Base-by-base conservation (phyloP, 2,888 invertebrate genomes). In the Acanthosoma haemorrhoidale region DNA sequence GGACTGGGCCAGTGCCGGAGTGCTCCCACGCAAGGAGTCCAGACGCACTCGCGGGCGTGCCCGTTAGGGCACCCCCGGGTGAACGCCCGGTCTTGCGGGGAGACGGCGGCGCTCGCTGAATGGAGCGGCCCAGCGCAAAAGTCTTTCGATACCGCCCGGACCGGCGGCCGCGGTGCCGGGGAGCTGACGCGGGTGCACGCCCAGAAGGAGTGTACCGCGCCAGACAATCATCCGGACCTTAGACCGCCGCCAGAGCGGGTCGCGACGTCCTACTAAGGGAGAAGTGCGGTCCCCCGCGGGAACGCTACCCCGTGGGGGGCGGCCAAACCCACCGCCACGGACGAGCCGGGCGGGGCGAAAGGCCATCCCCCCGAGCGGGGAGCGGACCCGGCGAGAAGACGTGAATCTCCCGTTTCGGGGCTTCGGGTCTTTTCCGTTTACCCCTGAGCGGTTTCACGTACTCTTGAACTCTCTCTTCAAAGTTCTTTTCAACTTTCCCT, bases 401-500 rank as follows among this genome's bases (percentile, higher is more conserved):
- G 64, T 38, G 64, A 38, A 9, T 80, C 81, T 80, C 81, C 80
- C 81, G 43, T 32, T 59, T 16, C 31, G 70, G 39, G 64, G 39
- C 80, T 32, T 83, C n/a, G n/a, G n/a, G n/a, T n/a, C n/a, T n/a
- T n/a, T n/a, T n/a, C n/a, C n/a, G n/a, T n/a, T n/a, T n/a, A n/a
- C n/a, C n/a, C n/a, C n/a, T n/a, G n/a, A n/a, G n/a, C n/a, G n/a
- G n/a, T n/a, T 80, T 80, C 82, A 83, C 82, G 80, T 80, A 79
- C 81, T 82, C 77, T 81, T 82, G 79, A 81, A 82, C 81, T 82
- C 81, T 81, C n/a, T n/a, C n/a, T n/a, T n/a, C n/a, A n/a, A n/a
- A n/a, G n/a, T n/a, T n/a, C n/a, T n/a, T n/a, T n/a, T n/a, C n/a
- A n/a, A n/a, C n/a, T n/a, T n/a, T n/a, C n/a, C n/a, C n/a, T n/a